These are phyloP conservation scores for Gonocerus acuteangulatus DNA, from an alignment of 2,888 invertebrate genomes.

Conservation along the genomic window DNA sequence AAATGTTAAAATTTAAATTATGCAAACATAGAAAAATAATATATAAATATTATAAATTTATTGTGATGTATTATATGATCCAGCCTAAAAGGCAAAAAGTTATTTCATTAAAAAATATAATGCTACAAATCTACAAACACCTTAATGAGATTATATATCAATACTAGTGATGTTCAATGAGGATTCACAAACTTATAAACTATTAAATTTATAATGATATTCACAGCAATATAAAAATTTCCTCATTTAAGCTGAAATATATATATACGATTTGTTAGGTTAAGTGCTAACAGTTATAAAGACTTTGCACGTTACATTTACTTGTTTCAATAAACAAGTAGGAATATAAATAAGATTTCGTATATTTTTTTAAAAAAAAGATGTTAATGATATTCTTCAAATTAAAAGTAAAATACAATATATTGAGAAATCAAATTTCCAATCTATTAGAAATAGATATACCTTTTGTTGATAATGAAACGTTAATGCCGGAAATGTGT, in stretches of 20 bases:
- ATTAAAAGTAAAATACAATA: constrained; percentile 1
- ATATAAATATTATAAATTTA: neutral
- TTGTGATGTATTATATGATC: neutral
- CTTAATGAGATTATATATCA: constrained; percentile 18
- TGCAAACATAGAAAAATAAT: neutral
- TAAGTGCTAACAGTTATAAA: neutral
- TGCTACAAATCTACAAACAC: constrained; percentile 8
- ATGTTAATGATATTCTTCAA: neutral
- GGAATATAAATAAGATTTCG: neutral
- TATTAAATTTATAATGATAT: neutral
- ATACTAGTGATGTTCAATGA: constrained; percentile 19
- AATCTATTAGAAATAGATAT: too few species aligned
- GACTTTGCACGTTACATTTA: neutral
- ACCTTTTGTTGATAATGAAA: too few species aligned
- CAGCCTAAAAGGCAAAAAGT: constrained; percentile 1
- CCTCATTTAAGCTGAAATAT: neutral
- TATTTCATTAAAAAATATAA: constrained; percentile 14
- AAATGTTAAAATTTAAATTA: neutral
- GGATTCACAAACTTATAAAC: constrained; percentile 10
- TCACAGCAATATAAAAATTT: neutral
- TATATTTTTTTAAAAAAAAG: neutral
- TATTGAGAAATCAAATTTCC: too few species aligned
- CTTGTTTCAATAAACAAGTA: neutral
- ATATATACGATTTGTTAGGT: neutral
- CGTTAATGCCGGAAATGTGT: too few species aligned